Base-by-base conservation (phyloP, 2,888 invertebrate species). In the Tuberolachnus salignus region DNA sequence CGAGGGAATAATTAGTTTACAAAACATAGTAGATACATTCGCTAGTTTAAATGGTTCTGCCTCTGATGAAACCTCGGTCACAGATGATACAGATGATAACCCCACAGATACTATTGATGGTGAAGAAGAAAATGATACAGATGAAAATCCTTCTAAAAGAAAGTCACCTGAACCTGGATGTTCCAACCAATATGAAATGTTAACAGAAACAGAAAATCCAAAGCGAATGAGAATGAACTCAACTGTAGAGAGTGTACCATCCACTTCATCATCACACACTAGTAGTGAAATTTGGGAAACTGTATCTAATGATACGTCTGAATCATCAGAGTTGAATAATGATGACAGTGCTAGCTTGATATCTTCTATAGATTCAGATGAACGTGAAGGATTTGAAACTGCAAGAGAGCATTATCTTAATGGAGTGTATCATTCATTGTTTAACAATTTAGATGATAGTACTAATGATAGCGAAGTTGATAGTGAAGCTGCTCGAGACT, bases 151-250 rank as follows among this genome's bases (percentile, higher is more conserved):
- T n/a, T 14, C 16, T 8, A 78, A 78, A 59, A 78, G 78, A 13
- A 78, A 78, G 49, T 69, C 69, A 13, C 51, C 44, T 6, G 78
- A 69, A 46, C 16, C 59, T 59, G 69, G 49, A 42, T 19, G 57
- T 69, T 67, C 69, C 49, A 9, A 51, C 21, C 19, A 26, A 69
- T 13, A 23, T 51, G 23, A 16, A 23, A 49, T 42, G 14, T 19
- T 0, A 0, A 9, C 59, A 13, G 69, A 21, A 23, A n/a, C 21
- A 42, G 51, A 78, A 49, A 78, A 69, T 13, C 3, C 59, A 23
- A 78, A 78, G 51, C 34, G 69, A 61, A 51, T 78, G 16, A 78
- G 14, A 78, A 21, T 69, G 59, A 59, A 59, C 44, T 14, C 46
- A 26, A 49, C 49, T 19, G 13, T 11, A 14, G 0, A 16, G 66